Percentiles rank a stretch among this genome's conserved stretches.
Conservation (phyloP, 2,797 vertebrate genomes). For the Siniperca obscura region DNA sequence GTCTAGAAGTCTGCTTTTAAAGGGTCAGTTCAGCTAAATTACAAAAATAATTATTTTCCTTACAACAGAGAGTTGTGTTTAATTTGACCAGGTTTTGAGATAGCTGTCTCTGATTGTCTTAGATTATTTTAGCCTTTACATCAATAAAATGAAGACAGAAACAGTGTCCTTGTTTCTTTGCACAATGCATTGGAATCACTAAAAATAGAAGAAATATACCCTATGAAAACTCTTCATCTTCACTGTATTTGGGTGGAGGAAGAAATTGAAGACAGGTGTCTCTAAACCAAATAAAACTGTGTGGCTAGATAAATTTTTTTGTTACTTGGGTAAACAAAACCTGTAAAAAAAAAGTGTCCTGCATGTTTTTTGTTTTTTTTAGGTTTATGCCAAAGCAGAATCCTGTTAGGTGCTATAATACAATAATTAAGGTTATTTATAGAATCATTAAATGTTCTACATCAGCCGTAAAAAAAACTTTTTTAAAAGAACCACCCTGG, state of each 20-base stretch:
- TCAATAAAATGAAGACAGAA: not conserved
- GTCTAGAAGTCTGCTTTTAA: not conserved
- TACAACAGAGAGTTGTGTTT: not conserved
- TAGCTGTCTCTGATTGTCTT: not conserved
- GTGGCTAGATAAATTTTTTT: not conserved
- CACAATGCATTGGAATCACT: too few relatives aligned
- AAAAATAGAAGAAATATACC: too few relatives aligned
- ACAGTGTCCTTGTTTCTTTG: too few relatives aligned
- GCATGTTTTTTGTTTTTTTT: too few relatives aligned
- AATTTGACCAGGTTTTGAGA: not conserved
- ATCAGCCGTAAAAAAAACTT: too few relatives aligned
- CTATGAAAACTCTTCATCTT: not conserved
- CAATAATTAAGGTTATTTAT: not conserved
- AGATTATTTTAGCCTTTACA: not conserved
- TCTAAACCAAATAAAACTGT: not conserved
- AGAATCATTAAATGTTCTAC: not conserved
- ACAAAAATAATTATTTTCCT: slow-evolving; percentile 1
- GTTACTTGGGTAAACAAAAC: not conserved
- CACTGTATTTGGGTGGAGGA: too few relatives aligned
- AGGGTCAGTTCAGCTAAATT: not conserved
- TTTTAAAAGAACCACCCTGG: too few relatives aligned
- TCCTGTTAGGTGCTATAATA: not conserved
- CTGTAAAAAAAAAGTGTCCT: not conserved
- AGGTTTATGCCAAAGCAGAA: too few relatives aligned
- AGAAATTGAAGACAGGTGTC: not conserved